Base-by-base conservation (phyloP, 2,113 vertebrate genomes). In the Morone saxatilis region DNA sequence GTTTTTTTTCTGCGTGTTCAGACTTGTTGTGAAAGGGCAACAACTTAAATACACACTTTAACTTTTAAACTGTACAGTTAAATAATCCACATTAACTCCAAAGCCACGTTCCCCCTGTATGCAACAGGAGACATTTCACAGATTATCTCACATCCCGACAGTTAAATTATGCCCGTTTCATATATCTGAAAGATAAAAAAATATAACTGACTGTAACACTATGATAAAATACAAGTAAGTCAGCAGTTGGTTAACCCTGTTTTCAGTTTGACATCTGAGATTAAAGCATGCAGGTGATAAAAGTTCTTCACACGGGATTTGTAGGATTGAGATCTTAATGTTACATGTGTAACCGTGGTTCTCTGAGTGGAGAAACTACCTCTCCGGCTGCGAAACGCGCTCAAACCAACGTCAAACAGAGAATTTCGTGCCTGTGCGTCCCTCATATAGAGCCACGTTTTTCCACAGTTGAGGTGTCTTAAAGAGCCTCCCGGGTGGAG, bases 211-310 rank as follows among this genome's bases (percentile, higher is more conserved):
- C 45, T 13, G 25, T 19, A 48, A 57, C 7, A 36, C 16, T 7
- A 16, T 25, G 68, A 68, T 60, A 71, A 51, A 74, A 57, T 16
- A 63, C n/a, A 41, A n/a, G 8, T 25, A 43, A 20, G n/a, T 20
- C 45, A 65, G 25, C 5, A 25, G 56, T 14, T 38, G 63, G 47
- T 59, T 69, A 78, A 92, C 47, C 22, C 87, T 83, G 85, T 84
- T 88, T 85, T 67, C 78, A 69, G 40, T 85, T 88, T 16, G 57
- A 81, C 43, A 14, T 84, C 80, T 43, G 69, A 84, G 68, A n/a
- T 72, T 77, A 62, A 78, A 77, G 61, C 78, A 69, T 78, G 70
- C 78, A 72, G 74, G 65, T 45, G 63, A 43, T 36, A 3, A 31
- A 66, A 25, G 31, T 14, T 53, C 7, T 47, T 70, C 67, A 60